Conservation (phyloP, 2,888 invertebrate species). For the Eurytoma adleriae region DNA sequence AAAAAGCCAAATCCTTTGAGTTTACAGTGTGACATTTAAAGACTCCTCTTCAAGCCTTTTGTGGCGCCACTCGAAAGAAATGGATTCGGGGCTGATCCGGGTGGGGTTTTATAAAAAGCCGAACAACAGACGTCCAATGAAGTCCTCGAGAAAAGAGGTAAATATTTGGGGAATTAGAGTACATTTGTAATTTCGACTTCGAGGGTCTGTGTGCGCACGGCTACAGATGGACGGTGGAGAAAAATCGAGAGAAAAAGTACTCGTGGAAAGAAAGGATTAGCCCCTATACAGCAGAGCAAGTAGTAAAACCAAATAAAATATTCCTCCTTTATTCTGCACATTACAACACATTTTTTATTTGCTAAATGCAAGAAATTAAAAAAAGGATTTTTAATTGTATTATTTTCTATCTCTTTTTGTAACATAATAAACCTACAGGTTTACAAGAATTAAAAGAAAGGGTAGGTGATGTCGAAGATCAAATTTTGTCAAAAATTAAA, state of each 20-base stretch:
- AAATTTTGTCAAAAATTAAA: too few species aligned
- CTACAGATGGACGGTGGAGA: constrained; percentile 6
- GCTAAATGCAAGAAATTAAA: too few species aligned
- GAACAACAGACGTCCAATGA: constrained; percentile 29
- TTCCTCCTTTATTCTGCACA: too few species aligned
- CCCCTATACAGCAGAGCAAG: background rate
- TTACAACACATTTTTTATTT: too few species aligned
- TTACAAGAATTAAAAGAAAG: too few species aligned
- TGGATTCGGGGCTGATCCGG: constrained; percentile 42
- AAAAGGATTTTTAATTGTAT: too few species aligned
- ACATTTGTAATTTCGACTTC: constrained; percentile 30
- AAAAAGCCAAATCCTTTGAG: constrained; percentile 53
- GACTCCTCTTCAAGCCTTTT: constrained; percentile 57
- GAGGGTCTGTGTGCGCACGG: background rate
- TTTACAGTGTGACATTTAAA: constrained; percentile 53
- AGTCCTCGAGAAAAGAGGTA: constrained; percentile 47
- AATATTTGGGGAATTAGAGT: constrained; percentile 47
- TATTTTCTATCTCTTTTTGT: too few species aligned
- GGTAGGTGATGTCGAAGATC: too few species aligned
- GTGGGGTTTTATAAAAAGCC: constrained; percentile 31
- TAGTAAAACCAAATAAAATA: background rate
- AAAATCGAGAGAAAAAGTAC: constrained; percentile 19
- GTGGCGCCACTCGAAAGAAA: constrained; percentile 52
- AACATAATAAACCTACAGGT: too few species aligned
- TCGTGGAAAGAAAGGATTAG: background rate